Evolutionary conservation across 2,888 invertebrate genomes (phyloP).

Genomic region (Athrips mouffetella): DNA sequence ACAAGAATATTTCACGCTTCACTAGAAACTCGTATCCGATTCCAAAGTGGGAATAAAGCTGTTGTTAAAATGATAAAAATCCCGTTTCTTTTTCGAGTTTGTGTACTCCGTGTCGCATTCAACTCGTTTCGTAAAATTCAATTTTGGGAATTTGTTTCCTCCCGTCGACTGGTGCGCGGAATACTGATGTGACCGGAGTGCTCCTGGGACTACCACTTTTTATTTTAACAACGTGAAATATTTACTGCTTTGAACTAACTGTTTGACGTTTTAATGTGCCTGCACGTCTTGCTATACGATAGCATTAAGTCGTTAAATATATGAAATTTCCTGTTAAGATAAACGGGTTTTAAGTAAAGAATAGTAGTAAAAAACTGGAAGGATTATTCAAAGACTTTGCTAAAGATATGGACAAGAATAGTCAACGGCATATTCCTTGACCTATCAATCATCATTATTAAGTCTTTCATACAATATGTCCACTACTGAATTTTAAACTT

Average conservation of each 20-base stretch:
- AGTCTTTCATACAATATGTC: too few relatives aligned
- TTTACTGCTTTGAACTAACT: constrained; percentile 38
- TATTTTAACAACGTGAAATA: constrained; percentile 54
- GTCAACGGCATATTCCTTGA: too few relatives aligned
- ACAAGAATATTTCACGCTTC: background rate
- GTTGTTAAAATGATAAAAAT: constrained; percentile 72
- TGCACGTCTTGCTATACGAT: too few relatives aligned
- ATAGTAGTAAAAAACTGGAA: too few relatives aligned
- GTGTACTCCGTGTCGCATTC: constrained; percentile 73
- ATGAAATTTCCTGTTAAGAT: too few relatives aligned
- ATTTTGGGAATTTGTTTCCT: constrained; percentile 79
- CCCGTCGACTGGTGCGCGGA: constrained; percentile 64
- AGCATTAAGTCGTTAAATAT: too few relatives aligned
- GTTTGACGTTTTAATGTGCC: constrained; percentile 7
- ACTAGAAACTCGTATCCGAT: background rate
- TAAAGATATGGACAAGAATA: too few relatives aligned
- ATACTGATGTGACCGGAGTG: constrained; percentile 66
- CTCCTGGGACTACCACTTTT: constrained; percentile 48
- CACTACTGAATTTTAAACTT: too few relatives aligned
- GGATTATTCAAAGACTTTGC: too few relatives aligned
- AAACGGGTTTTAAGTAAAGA: too few relatives aligned
- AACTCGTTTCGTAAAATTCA: constrained; percentile 78
- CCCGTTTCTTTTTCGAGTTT: constrained; percentile 68
- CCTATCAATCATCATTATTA: too few relatives aligned
- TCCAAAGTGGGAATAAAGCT: constrained; percentile 42